Percentiles rank a stretch among this genome's conserved stretches.
Conservation (phyloP, 2,888 invertebrate species). For the Agrotis puta region DNA sequence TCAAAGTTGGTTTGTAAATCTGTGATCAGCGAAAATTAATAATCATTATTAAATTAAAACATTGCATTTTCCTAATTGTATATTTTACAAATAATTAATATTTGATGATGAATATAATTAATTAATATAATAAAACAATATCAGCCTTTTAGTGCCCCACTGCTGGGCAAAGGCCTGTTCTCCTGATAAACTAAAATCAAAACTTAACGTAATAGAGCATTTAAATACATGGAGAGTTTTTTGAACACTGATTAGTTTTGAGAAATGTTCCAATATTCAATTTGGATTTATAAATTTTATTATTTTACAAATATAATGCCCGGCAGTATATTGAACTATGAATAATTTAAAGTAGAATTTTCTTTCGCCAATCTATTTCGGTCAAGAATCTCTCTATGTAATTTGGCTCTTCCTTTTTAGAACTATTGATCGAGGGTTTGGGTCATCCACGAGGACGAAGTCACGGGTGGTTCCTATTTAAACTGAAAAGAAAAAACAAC, state of each 20-base stretch:
- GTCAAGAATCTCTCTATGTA: no score
- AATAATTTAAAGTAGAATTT: not conserved
- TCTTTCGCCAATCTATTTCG: not conserved
- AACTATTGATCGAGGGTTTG: slow-evolving; percentile 4
- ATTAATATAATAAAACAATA: not conserved
- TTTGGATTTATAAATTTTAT: no score
- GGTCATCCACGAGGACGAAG: slow-evolving; percentile 49
- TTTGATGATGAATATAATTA: no score
- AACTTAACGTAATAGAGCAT: not conserved
- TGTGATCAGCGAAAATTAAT: not conserved
- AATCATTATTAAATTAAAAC: no score
- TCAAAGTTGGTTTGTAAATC: not conserved
- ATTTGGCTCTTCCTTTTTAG: not conserved
- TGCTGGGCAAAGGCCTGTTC: no score
- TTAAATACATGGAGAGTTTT: not conserved
- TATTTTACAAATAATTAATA: not conserved
- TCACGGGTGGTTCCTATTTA: slow-evolving; percentile 42
- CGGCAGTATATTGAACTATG: no score
- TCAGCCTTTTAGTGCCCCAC: no score
- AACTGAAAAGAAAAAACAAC: slow-evolving; percentile 23
- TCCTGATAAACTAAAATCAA: not conserved
- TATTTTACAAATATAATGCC: no score
- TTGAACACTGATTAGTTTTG: no score
- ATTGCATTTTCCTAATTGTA: not conserved
- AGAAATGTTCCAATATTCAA: no score